Evolutionary conservation across 2,113 vertebrate species (phyloP).

Genomic region (Tachuris rubrigastra): DNA sequence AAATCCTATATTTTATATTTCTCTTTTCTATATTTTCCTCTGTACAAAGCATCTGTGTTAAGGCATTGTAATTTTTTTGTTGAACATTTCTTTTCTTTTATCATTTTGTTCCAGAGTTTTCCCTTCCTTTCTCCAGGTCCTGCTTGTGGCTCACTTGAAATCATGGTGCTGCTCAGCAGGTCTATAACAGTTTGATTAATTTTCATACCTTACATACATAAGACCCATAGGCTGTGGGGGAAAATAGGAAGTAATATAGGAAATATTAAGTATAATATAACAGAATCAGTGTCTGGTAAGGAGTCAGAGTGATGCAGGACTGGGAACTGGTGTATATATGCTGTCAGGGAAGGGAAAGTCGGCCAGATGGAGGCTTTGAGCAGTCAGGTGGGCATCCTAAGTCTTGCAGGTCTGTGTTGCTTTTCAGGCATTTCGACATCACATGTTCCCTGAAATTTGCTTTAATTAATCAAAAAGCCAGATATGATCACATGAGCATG

Average conservation of each 20-base stretch:
- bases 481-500: background rate
- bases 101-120: background rate
- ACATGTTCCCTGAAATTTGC: background rate
- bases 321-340: background rate
- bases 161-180: background rate
- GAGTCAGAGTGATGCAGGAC: background rate
- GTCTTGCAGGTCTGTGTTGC: background rate
- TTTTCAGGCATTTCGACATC: background rate
- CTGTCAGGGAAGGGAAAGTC: background rate
- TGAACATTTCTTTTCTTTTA: background rate
- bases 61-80: background rate
- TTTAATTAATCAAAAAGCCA: background rate
- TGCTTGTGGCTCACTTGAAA: background rate
- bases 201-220: background rate
- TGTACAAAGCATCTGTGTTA: background rate
- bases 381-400: background rate
- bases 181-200: background rate
- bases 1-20: background rate
- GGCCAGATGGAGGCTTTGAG: background rate
- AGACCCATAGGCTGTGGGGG: background rate
- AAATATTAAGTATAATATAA: background rate
- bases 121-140: background rate
- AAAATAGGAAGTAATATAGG: background rate
- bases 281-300: background rate
- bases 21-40: background rate